Evolutionary conservation across 2,797 vertebrate genomes (phyloP), one percentile per base, ranked within the genome.

Genomic region (Hydrophis major): DNA sequence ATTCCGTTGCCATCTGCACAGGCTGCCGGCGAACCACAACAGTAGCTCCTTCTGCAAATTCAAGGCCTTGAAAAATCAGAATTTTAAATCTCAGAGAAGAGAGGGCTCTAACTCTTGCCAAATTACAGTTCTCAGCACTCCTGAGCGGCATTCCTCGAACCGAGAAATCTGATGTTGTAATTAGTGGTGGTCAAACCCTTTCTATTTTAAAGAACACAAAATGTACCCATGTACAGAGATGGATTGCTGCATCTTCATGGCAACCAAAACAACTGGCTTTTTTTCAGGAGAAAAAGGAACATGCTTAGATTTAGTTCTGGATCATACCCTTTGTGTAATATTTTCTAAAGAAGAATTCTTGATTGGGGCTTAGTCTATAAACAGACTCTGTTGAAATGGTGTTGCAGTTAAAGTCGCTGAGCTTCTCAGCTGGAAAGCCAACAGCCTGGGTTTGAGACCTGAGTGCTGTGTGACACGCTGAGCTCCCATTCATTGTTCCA

Each of bases 381-480:
- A 74, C 59, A 37, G 47, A 37, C 25, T 12, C 22, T 32, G 0
- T 4, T 13, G 16, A 56, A 86, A 37, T 12, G 37, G 37, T 42
- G 55, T 56, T 5, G 28, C 0, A 1, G 61, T 66, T 66, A 66
- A n/a, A 66, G 27, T 4, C 2, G 1, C 4, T 66, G 61, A 66
- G 12, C 27, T n/a, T 13, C 12, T n/a, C 25, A 12, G 27, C 61
- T n/a, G 27, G 61, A 66, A 66, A 66, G 4, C 59, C 7, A 6
- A 25, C 59, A 25, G 59, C 22, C 20, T 1, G 59, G 59, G 20
- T n/a, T 66, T 0, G 28, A 66, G 12, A 63, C 11, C 61, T 4
- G 12, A n/a, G 61, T 8, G 22, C 27, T 4, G 1, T 1, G 0
- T n/a, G 61, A 28, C 0, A 5, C 11, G 4, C 27, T 66, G 61